Evolutionary conservation across 2,113 vertebrate species (phyloP).

Genomic region (Solea solea): DNA sequence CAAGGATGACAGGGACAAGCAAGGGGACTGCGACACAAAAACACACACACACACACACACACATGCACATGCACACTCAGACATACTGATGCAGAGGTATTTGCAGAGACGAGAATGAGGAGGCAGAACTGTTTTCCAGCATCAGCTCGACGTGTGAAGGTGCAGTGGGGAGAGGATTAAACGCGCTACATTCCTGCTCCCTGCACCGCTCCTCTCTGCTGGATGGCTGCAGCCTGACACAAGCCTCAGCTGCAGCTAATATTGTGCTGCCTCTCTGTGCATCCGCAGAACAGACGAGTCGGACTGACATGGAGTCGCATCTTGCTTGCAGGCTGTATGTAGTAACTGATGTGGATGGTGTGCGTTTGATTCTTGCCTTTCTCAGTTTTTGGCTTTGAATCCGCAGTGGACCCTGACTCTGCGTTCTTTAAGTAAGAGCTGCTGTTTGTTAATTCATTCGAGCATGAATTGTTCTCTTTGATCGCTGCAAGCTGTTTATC

Average conservation of each 20-base stretch:
- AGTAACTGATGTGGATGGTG: slow-evolving; percentile 40
- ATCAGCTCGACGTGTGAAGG: slow-evolving; percentile 46
- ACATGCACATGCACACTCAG: slow-evolving; percentile 34
- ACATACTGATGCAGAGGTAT: slow-evolving; percentile 60
- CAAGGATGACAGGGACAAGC: slow-evolving; percentile 58
- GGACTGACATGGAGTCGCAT: slow-evolving; percentile 20
- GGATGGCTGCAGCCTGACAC: slow-evolving; percentile 41
- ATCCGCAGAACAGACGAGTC: slow-evolving; percentile 40
- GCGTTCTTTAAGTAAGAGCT: slow-evolving; percentile 33
- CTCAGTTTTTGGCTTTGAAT: slow-evolving; percentile 9
- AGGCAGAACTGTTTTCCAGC: slow-evolving; percentile 44
- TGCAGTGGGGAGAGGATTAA: slow-evolving; percentile 62
- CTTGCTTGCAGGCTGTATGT: slow-evolving; percentile 29
- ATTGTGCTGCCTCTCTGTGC: slow-evolving; percentile 30
- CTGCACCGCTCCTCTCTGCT: slow-evolving; percentile 42
- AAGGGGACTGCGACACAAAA: slow-evolving; percentile 71
- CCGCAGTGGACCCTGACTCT: slow-evolving; percentile 29
- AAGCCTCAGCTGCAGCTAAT: slow-evolving; percentile 54
- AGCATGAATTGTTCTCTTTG: slow-evolving; percentile 69
- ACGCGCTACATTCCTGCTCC: slow-evolving; percentile 48
- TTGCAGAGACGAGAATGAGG: slow-evolving; percentile 49
- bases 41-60: slow-evolving; percentile 38
- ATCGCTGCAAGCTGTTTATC: slow-evolving; percentile 38
- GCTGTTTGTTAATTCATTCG: slow-evolving; percentile 36
- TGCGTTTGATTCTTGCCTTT: slow-evolving; percentile 23